Percentiles rank a stretch among this genome's conserved stretches.
These are phyloP conservation scores for Agrilus biguttatus DNA, from an alignment of 2,888 invertebrate genomes.

Conservation along the genomic window DNA sequence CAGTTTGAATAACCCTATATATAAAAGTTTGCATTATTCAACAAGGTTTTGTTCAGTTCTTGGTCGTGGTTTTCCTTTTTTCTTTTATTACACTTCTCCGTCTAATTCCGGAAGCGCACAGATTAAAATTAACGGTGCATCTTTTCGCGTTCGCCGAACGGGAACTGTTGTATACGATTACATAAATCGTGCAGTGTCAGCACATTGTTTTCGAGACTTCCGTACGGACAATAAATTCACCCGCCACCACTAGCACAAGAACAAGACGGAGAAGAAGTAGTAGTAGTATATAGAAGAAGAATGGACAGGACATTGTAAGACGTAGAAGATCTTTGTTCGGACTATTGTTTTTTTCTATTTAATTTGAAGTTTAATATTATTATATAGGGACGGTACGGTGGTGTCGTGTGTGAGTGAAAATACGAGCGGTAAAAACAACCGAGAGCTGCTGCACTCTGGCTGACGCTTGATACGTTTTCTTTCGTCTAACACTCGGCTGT, in stretches of 20 bases:
- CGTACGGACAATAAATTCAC: slow-evolving; percentile 15
- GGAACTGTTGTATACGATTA: slow-evolving; percentile 18
- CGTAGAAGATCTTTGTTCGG: slow-evolving; percentile 6
- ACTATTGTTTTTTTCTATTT: slow-evolving; percentile 15
- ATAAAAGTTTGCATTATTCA: too few species aligned
- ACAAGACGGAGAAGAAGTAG: too few species aligned
- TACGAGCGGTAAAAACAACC: neutral
- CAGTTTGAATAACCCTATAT: too few species aligned
- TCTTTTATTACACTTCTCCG: too few species aligned
- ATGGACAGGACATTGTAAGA: slow-evolving; percentile 1
- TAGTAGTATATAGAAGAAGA: too few species aligned
- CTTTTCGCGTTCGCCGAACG: slow-evolving; percentile 14
- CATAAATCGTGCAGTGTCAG: slow-evolving; percentile 16
- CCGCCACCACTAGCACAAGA: too few species aligned
- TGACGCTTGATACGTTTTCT: too few species aligned
- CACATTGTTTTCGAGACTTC: slow-evolving; percentile 10
- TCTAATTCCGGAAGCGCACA: slow-evolving; percentile 4
- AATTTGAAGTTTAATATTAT: slow-evolving; percentile 16
- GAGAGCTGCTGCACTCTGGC: too few species aligned
- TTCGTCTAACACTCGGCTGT: too few species aligned
- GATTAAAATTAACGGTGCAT: slow-evolving; percentile 19
- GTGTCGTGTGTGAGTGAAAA: slow-evolving; percentile 5
- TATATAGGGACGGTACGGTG: slow-evolving; percentile 15
- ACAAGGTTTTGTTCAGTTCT: too few species aligned
- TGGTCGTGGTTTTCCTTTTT: too few species aligned